phyloP scores from a whole-genome alignment of 2,113 vertebrate species.

The Diadophis punctatus region DNA sequence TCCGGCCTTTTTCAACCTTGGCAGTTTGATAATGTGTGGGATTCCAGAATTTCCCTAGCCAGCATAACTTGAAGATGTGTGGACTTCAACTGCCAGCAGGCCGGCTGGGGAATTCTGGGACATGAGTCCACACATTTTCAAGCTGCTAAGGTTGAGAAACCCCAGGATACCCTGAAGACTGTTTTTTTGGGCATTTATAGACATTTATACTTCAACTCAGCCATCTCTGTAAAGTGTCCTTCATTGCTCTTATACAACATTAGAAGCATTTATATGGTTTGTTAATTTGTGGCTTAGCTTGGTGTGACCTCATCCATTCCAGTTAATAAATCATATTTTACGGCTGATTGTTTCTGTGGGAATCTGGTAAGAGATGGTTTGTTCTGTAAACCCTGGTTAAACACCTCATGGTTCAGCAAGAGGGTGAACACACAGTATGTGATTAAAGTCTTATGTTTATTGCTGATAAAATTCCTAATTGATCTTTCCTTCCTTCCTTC shows the following conservation, averaged over 20 bases:
- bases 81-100: not conserved
- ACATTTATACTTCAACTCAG: not conserved
- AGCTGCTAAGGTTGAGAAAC: not conserved
- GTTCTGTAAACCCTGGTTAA: not conserved
- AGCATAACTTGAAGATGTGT: not conserved
- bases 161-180: not conserved
- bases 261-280: not conserved
- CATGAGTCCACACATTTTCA: not conserved
- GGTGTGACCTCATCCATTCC: not conserved
- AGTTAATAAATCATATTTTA: not conserved
- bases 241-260: not conserved
- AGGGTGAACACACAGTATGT: not conserved
- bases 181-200: too few relatives aligned
- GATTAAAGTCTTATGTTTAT: not conserved
- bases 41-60: not conserved
- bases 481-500: not conserved
- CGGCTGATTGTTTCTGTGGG: not conserved
- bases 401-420: not conserved
- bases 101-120: not conserved
- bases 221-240: not conserved
- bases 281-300: not conserved
- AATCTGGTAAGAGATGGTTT: not conserved
- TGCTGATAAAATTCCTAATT: not conserved
- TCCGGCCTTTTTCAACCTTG: not conserved
- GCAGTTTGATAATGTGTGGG: not conserved